Evolutionary conservation across 92 coral and sea anemone species (phyloP).

Genomic region (Nematostella vectensis): DNA sequence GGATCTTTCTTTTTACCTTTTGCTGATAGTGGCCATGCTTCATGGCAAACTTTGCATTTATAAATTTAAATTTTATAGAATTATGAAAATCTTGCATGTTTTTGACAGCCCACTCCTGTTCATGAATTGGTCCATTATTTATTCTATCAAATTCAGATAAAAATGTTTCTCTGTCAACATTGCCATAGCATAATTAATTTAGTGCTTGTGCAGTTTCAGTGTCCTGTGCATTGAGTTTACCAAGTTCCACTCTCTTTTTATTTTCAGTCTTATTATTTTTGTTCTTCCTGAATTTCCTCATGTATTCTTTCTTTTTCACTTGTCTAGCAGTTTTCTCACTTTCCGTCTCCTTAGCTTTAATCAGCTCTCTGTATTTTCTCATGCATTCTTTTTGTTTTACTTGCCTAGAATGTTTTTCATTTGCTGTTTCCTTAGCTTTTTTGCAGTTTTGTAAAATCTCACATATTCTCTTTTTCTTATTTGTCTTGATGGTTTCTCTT

Average conservation of each 20-base stretch:
- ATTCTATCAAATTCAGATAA: constrained; percentile 11
- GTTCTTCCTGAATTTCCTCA: constrained; percentile 1
- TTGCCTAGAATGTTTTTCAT: neutral
- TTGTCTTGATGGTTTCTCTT: neutral
- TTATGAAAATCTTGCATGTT: constrained; percentile 21
- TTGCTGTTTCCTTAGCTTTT: constrained; percentile 6
- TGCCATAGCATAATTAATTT: no score
- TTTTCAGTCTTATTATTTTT: no score
- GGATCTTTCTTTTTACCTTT: constrained; percentile 4
- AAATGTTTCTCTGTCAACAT: constrained; percentile 3
- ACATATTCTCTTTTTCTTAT: neutral
- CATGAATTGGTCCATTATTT: constrained; percentile 18
- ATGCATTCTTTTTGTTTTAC: neutral
- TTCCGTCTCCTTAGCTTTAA: neutral
- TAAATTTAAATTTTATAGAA: constrained; percentile 16
- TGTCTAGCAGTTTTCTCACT: neutral
- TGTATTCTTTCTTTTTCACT: constrained; percentile 1
- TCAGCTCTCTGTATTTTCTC: constrained; percentile 1
- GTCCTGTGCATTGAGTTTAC: no score
- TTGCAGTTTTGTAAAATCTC: constrained; percentile 16
- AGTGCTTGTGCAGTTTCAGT: no score
- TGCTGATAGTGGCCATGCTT: constrained; percentile 30
- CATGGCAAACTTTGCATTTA: constrained; percentile 21
- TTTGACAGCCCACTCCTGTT: constrained; percentile 14
- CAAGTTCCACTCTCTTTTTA: no score